phyloP scores from a whole-genome alignment of 2,888 invertebrate species.

The Netelia fuscicornis region DNA sequence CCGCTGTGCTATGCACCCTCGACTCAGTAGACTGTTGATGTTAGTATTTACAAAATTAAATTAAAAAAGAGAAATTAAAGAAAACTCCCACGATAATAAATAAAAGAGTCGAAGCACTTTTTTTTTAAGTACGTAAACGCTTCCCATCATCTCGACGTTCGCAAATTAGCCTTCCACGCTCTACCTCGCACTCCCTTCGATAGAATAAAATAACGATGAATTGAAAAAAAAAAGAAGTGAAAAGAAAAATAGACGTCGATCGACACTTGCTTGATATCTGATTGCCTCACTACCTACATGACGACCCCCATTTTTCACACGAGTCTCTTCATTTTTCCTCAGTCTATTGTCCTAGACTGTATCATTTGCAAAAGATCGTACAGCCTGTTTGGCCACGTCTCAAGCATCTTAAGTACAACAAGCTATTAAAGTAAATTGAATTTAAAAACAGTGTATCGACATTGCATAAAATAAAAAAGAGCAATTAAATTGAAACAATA shows the following conservation, averaged over 20 bases:
- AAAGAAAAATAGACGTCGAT: slow-evolving; percentile 4
- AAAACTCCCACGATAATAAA: slow-evolving; percentile 2
- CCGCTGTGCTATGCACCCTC: slow-evolving; percentile 54
- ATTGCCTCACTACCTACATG: neutral
- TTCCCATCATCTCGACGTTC: slow-evolving; percentile 45
- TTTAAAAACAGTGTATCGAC: no score
- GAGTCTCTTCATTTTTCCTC: slow-evolving; percentile 17
- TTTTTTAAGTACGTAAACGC: slow-evolving; percentile 22
- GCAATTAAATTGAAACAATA: neutral
- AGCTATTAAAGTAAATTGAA: no score
- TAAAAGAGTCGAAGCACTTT: slow-evolving; percentile 35
- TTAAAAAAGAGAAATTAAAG: neutral
- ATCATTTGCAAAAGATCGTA: slow-evolving; percentile 37
- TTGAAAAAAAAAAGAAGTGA: slow-evolving; percentile 8
- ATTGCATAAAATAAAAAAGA: neutral
- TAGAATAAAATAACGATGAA: neutral
- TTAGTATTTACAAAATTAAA: slow-evolving; percentile 27
- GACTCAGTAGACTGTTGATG: slow-evolving; percentile 48
- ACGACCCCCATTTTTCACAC: slow-evolving; percentile 4
- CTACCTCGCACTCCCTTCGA: slow-evolving; percentile 41
- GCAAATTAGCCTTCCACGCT: slow-evolving; percentile 32
- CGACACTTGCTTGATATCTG: slow-evolving; percentile 33
- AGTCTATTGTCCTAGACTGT: slow-evolving; percentile 26
- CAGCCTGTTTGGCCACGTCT: slow-evolving; percentile 10
- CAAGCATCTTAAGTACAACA: neutral